A percentile compares a stretch with the other conserved stretches of the same genome.
phyloP scores from a whole-genome alignment of 2,113 vertebrate genomes.

The Tympanuchus pallidicinctus region DNA sequence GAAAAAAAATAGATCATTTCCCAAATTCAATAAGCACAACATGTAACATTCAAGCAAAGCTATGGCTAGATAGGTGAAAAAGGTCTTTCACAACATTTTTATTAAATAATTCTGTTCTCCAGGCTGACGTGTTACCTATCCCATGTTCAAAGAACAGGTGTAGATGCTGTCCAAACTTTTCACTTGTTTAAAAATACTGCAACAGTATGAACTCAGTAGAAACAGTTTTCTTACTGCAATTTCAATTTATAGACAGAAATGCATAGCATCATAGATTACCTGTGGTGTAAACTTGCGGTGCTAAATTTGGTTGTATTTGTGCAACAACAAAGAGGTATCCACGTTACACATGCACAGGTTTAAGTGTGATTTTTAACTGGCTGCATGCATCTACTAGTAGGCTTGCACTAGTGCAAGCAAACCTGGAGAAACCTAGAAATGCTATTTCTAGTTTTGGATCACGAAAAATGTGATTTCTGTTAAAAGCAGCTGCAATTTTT shows the following conservation, averaged over 20 bases:
- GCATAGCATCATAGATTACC: neutral
- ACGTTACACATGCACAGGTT: neutral
- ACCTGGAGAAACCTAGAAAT: neutral
- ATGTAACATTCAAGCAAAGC: neutral
- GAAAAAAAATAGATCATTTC: neutral
- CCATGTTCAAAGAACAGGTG: neutral
- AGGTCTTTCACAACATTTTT: neutral
- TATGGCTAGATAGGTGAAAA: neutral
- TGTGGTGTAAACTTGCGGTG: neutral
- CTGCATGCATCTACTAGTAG: neutral
- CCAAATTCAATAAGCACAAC: neutral
- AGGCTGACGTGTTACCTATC: neutral
- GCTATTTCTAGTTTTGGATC: neutral
- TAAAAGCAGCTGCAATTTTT: slow-evolving; percentile 70
- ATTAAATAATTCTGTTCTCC: neutral
- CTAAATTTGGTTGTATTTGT: neutral
- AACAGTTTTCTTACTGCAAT: neutral
- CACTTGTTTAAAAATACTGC: neutral
- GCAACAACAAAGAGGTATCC: neutral
- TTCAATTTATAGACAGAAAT: neutral
- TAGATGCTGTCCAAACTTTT: neutral
- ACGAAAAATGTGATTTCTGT: slow-evolving; percentile 13
- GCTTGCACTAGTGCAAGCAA: neutral
- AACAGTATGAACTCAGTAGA: neutral
- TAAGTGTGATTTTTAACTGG: neutral